Evolutionary conservation across 2,113 vertebrate species (phyloP).

Genomic region (Lycaon pictus): DNA sequence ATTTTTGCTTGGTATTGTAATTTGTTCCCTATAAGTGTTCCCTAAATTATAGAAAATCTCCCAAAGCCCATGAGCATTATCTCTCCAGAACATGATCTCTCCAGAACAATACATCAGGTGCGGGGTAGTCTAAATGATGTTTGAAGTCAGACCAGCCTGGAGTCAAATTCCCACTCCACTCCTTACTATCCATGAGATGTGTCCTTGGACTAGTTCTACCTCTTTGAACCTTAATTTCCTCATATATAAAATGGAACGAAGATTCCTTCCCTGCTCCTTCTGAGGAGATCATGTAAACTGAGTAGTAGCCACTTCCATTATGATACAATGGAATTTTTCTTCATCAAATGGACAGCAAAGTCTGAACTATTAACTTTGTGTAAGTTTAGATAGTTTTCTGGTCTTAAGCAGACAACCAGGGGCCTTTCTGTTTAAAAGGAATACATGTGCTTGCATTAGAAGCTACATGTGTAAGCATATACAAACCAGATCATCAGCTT

Average conservation of each 20-base stretch:
- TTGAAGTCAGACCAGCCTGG: neutral
- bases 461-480: neutral
- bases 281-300: fast-evolving
- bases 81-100: neutral
- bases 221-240: neutral
- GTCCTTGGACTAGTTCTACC: neutral
- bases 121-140: too few relatives aligned
- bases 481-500: neutral
- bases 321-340: neutral
- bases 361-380: neutral
- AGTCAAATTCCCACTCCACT: neutral
- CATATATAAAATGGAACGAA: neutral
- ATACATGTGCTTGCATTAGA: neutral
- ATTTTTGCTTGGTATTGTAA: neutral
- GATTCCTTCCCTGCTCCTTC: neutral
- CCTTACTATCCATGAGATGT: neutral
- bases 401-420: neutral
- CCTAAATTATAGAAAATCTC: neutral
- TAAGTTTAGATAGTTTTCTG: neutral
- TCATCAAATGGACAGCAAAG: neutral
- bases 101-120: neutral
- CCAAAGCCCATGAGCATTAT: neutral
- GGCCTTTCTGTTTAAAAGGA: neutral
- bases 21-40: neutral
- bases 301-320: neutral